Percentiles rank a stretch among this genome's conserved stretches.
These are phyloP conservation scores for Zoanthus sansibaricus DNA, from an alignment of 92 coral and sea anemone species.

Conservation along the genomic window DNA sequence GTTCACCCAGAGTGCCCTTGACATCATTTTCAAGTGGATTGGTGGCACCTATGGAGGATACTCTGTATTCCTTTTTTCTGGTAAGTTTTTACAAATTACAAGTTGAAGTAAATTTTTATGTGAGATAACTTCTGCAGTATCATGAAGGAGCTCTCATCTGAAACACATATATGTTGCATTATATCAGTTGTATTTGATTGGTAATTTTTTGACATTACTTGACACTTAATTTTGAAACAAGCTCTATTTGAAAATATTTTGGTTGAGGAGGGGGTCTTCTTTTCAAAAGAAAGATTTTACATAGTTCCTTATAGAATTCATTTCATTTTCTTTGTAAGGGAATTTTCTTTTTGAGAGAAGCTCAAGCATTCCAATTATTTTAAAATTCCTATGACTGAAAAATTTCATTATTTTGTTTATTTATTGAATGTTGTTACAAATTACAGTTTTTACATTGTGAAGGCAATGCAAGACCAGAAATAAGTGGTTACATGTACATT, in stretches of 20 bases:
- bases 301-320: neutral
- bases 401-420: constrained; percentile 13
- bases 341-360: constrained; percentile 4
- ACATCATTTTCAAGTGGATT: constrained; percentile 15
- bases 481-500: neutral
- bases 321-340: neutral
- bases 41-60: constrained; percentile 2
- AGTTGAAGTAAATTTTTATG: neutral
- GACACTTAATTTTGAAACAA: constrained; percentile 8
- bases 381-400: neutral
- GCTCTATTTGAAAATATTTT: constrained; percentile 2
- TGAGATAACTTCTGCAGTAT: neutral
- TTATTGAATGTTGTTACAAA: constrained; percentile 14
- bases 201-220: constrained; percentile 15
- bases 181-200: constrained; percentile 5
- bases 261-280: neutral
- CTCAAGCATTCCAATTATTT: neutral
- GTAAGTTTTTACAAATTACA: constrained; percentile 4
- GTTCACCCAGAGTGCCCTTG: constrained; percentile 31
- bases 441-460: constrained; percentile 6
- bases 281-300: neutral
- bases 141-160: neutral
- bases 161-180: neutral
- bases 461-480: constrained; percentile 8
- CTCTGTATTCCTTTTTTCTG: constrained; percentile 40